phyloP scores from a whole-genome alignment of 23 tunicate genomes.

The Trididemnum miniatum region DNA sequence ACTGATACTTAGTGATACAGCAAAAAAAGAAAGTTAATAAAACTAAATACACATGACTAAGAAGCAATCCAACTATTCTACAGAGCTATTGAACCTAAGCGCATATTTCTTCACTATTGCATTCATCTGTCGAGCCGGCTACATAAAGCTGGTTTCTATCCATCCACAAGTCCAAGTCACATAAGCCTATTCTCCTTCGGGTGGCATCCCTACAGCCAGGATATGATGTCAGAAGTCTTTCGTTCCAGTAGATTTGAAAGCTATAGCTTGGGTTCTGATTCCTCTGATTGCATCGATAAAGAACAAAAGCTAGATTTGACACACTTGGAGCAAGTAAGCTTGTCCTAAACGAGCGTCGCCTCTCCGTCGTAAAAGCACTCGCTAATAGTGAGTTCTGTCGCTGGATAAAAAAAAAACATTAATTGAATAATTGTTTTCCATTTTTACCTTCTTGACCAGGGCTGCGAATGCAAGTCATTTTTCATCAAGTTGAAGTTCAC shows the following conservation, averaged over 20 bases:
- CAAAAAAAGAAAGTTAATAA: too few relatives aligned
- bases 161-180: neutral
- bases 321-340: slow-evolving; percentile 31
- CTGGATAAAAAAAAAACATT: neutral
- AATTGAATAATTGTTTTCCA: too few relatives aligned
- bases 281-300: slow-evolving; percentile 3
- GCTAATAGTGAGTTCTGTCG: neutral
- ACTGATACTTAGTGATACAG: too few relatives aligned
- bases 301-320: slow-evolving; percentile 30
- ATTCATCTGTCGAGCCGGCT: neutral
- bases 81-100: too few relatives aligned
- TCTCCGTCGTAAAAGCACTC: neutral
- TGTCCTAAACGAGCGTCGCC: slow-evolving; percentile 21
- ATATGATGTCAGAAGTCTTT: neutral
- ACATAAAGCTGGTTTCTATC: neutral
- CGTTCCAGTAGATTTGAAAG: neutral
- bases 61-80: too few relatives aligned
- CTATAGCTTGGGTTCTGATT: neutral
- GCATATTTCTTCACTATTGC: neutral
- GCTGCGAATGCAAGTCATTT: too few relatives aligned
- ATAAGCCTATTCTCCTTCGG: neutral
- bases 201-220: neutral
- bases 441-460: too few relatives aligned
- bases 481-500: too few relatives aligned
- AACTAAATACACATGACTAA: too few relatives aligned